These are phyloP conservation scores for Coregonus ussuriensis DNA, from an alignment of 2,797 vertebrate species.

Conservation along the genomic window DNA sequence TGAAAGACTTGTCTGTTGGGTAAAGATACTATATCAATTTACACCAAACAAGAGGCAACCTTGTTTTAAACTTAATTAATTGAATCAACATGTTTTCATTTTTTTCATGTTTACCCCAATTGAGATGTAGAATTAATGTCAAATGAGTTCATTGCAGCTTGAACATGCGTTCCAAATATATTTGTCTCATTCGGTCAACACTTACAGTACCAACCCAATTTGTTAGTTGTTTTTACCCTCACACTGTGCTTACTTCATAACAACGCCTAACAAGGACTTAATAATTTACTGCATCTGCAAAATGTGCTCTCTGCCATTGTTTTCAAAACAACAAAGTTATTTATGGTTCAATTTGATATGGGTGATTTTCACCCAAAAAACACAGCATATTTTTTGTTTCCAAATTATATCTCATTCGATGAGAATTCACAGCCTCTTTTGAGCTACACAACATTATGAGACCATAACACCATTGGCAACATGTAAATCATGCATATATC, in stretches of 20 bases:
- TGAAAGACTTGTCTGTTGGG: constrained; percentile 23
- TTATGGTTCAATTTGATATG: background rate
- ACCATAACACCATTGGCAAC: background rate
- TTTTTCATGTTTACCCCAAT: constrained; percentile 11
- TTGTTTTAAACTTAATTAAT: constrained; percentile 29
- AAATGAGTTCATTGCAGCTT: background rate
- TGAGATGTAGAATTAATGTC: background rate
- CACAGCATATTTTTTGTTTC: background rate
- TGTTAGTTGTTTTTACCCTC: background rate
- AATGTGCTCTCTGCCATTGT: background rate
- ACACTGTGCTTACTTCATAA: too few species aligned
- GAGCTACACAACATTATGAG: background rate
- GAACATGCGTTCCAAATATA: background rate
- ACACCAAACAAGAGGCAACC: constrained; percentile 41
- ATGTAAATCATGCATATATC: background rate
- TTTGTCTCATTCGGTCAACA: background rate
- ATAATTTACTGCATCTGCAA: background rate
- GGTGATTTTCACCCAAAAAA: background rate
- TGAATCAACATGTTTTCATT: background rate
- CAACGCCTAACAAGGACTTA: too few species aligned
- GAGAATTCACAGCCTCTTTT: background rate
- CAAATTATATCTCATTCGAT: background rate
- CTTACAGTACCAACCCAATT: too few species aligned
- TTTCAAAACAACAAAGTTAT: background rate
- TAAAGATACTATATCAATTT: constrained; percentile 58